phyloP scores from a whole-genome alignment of 2,113 vertebrate genomes.

The Aviceda subcristata region DNA sequence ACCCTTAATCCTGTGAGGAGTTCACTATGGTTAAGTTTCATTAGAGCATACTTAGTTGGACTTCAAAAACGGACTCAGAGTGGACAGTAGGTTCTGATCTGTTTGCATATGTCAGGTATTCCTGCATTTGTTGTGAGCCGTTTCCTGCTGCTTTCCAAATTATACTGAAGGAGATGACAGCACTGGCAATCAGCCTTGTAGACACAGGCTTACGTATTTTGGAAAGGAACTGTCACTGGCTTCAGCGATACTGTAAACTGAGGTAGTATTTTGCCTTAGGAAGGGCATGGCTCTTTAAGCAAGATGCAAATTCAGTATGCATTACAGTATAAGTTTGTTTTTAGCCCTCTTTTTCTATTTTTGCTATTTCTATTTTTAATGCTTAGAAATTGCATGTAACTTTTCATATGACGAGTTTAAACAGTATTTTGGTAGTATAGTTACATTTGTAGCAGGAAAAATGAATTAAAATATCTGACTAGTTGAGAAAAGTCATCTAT shows the following conservation, averaged over 20 bases:
- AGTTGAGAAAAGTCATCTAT: background rate
- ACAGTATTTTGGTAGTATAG: background rate
- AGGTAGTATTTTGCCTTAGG: background rate
- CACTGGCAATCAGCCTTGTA: background rate
- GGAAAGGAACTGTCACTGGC: background rate
- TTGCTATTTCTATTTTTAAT: background rate
- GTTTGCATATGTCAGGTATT: background rate
- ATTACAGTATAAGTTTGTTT: background rate
- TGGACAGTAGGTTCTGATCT: background rate
- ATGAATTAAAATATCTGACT: background rate
- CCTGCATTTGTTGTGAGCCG: background rate
- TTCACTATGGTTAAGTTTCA: background rate
- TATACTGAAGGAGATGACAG: background rate
- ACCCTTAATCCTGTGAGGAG: background rate
- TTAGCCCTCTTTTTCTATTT: background rate
- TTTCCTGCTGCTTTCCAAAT: background rate
- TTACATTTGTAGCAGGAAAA: background rate
- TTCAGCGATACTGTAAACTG: background rate
- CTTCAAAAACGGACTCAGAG: background rate
- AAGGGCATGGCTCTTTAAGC: background rate
- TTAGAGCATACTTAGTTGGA: background rate
- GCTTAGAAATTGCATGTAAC: background rate
- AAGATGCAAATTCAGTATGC: background rate
- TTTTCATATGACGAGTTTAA: background rate
- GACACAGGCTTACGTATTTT: background rate